Percentiles rank a stretch among this genome's conserved stretches.
phyloP scores from a whole-genome alignment of 2,113 vertebrate genomes.

The Merops nubicus region DNA sequence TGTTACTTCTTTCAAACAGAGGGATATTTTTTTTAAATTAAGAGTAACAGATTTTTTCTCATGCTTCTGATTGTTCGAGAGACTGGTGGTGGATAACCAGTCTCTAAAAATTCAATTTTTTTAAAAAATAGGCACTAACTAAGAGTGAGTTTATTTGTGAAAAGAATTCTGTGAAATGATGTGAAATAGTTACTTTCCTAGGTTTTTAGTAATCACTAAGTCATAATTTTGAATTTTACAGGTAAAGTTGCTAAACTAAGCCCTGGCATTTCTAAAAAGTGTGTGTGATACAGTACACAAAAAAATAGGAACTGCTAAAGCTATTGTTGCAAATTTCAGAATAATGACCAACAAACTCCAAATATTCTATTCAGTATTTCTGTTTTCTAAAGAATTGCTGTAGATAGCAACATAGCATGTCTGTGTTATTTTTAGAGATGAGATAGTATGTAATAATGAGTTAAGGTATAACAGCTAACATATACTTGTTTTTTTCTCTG shows the following conservation, averaged over 20 bases:
- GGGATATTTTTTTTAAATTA: background rate
- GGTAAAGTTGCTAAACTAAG: background rate
- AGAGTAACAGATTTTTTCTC: background rate
- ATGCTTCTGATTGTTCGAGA: slow-evolving; percentile 2
- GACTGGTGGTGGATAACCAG: background rate
- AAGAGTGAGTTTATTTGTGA: background rate
- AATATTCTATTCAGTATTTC: background rate
- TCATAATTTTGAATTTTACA: background rate
- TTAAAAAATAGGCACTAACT: background rate
- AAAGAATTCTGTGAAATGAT: background rate
- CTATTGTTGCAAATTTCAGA: background rate
- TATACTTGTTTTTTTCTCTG: background rate
- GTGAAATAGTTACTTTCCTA: background rate
- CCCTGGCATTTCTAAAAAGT: background rate
- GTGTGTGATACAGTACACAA: background rate
- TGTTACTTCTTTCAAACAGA: background rate
- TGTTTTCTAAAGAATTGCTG: background rate
- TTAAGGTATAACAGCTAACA: background rate
- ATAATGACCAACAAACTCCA: background rate
- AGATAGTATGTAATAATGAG: background rate
- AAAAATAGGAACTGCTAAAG: background rate
- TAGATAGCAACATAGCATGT: background rate
- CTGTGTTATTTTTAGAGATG: background rate
- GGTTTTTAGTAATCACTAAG: background rate
- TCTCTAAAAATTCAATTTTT: slow-evolving; percentile 34